Conservation (phyloP, 2,797 vertebrate species). For the Uromys caudimaculatus region DNA sequence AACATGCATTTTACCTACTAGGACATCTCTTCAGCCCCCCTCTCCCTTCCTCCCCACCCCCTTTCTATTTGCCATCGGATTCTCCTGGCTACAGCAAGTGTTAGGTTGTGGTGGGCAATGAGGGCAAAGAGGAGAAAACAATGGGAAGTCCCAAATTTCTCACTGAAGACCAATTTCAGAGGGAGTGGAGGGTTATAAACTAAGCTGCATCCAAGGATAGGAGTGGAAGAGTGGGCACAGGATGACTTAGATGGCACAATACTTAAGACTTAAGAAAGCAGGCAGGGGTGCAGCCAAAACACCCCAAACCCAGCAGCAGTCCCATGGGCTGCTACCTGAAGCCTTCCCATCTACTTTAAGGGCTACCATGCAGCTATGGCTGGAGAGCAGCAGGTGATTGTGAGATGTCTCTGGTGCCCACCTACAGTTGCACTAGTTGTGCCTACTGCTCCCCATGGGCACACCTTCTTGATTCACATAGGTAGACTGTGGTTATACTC, state of each 20-base stretch:
- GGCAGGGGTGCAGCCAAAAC: not conserved
- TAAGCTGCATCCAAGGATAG: not conserved
- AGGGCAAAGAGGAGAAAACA: not conserved
- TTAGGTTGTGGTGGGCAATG: not conserved
- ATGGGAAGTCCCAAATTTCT: not conserved
- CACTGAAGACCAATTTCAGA: not conserved
- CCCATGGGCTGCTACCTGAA: not conserved
- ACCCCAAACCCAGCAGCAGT: not conserved
- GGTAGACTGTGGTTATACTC: not conserved
- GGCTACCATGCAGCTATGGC: too few relatives aligned
- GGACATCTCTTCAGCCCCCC: not conserved
- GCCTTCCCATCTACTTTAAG: not conserved
- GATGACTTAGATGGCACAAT: not conserved
- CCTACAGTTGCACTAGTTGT: not conserved
- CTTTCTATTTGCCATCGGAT: not conserved
- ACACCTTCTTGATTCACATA: not conserved
- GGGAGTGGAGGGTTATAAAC: not conserved
- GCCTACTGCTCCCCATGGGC: not conserved
- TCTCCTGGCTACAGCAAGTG: not conserved
- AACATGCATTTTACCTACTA: not conserved
- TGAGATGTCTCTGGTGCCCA: too few relatives aligned
- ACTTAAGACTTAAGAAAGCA: not conserved
- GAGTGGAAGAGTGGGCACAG: not conserved
- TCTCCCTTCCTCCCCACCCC: accelerated
- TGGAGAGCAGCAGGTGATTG: not conserved